A percentile compares a stretch with the other conserved stretches of the same genome.
Evolutionary conservation across 2,113 vertebrate species (phyloP).

Genomic region (Mus pahari): DNA sequence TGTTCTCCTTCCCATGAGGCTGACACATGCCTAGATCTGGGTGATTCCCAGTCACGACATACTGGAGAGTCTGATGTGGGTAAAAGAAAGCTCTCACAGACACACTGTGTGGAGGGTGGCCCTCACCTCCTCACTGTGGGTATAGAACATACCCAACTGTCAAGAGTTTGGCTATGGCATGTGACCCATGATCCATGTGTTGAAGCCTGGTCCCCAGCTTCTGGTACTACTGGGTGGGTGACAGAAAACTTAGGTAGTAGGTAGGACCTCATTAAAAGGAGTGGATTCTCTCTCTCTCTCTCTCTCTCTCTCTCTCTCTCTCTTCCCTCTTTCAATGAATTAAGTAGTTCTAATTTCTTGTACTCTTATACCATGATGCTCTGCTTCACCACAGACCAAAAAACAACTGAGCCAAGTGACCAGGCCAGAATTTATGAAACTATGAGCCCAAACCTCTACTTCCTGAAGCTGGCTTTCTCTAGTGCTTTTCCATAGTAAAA

Average conservation of each 20-base stretch:
- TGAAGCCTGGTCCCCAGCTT: background rate
- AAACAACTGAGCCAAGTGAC: background rate
- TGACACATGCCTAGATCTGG: slow-evolving; percentile 9
- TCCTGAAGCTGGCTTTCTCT: background rate
- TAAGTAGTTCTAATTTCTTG: background rate
- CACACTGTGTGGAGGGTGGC: no score
- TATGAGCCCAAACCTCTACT: background rate
- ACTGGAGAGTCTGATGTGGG: background rate
- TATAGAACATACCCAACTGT: fast-evolving
- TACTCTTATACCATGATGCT: background rate
- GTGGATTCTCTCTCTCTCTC: background rate
- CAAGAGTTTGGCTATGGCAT: background rate
- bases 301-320: background rate
- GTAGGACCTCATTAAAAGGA: background rate
- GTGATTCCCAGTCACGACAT: background rate
- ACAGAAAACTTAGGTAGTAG: background rate
- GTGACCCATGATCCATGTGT: fast-evolving
- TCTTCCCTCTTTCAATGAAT: background rate
- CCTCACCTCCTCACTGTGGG: background rate
- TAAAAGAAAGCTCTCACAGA: background rate
- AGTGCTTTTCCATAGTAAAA: background rate
- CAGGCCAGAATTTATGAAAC: background rate
- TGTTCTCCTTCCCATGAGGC: background rate
- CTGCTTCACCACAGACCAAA: background rate
- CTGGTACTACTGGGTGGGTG: background rate